A percentile compares a stretch with the other conserved stretches of the same genome.
These are phyloP conservation scores for Elephas maximus DNA, from an alignment of 2,113 vertebrate genomes.

Conservation along the genomic window DNA sequence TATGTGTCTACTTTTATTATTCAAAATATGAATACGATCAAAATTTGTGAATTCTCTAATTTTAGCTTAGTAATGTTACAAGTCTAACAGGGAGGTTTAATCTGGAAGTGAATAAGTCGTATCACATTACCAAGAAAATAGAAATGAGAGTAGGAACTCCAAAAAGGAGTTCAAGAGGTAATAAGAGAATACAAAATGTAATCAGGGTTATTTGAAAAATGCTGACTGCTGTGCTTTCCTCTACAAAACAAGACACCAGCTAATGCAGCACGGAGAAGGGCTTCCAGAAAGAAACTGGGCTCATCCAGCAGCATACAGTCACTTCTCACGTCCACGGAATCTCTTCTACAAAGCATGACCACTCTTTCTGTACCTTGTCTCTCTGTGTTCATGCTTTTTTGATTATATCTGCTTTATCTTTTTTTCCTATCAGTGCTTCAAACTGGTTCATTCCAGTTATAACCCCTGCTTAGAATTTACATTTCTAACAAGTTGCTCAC, in stretches of 20 bases:
- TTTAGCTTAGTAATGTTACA: not conserved
- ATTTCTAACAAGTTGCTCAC: too few relatives aligned
- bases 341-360: not conserved
- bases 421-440: too few relatives aligned
- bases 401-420: too few relatives aligned
- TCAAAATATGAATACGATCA: not conserved
- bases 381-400: not conserved
- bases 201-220: not conserved
- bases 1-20: not conserved
- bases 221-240: not conserved
- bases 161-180: not conserved
- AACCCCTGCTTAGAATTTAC: too few relatives aligned
- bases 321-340: not conserved
- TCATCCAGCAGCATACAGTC: not conserved
- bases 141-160: not conserved
- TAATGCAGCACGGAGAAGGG: not conserved
- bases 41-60: not conserved
- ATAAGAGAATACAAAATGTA: not conserved
- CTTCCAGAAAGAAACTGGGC: not conserved
- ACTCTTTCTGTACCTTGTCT: not conserved
- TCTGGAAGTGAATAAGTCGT: conserved; percentile 32
- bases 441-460: too few relatives aligned
- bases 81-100: not conserved
- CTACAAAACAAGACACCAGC: not conserved
- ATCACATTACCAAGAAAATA: not conserved